Percentiles rank a stretch among this genome's conserved stretches.
Conservation (phyloP, 2,888 invertebrate species). For the Hanleya hanleyi region DNA sequence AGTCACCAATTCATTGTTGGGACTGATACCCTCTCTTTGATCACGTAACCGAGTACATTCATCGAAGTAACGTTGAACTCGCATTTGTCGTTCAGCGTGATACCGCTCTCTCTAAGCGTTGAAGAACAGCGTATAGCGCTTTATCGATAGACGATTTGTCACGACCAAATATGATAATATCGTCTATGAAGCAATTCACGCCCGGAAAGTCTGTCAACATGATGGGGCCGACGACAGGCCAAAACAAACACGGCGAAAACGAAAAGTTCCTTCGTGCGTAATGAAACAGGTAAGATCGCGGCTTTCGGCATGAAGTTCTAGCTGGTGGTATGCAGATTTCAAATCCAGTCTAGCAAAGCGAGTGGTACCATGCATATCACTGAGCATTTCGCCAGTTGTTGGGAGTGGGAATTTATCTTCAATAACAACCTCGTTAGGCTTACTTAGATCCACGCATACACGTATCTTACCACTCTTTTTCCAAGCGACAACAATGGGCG, state of each 20-base stretch:
- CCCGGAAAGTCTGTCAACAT: slow-evolving; percentile 21
- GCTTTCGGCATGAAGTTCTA: slow-evolving; percentile 20
- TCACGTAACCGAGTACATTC: slow-evolving; percentile 33
- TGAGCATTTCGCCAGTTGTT: slow-evolving; percentile 31
- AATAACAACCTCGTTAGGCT: slow-evolving; percentile 15
- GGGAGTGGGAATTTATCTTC: slow-evolving; percentile 17
- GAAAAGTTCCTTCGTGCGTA: slow-evolving; percentile 32
- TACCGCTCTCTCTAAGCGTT: slow-evolving; percentile 18
- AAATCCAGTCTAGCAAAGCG: slow-evolving; percentile 40
- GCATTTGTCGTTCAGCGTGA: slow-evolving; percentile 41
- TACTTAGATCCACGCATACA: slow-evolving; percentile 29
- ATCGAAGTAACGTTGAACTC: slow-evolving; percentile 27
- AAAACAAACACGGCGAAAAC: slow-evolving; percentile 28
- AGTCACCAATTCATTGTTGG: not conserved
- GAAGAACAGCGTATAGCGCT: slow-evolving; percentile 16
- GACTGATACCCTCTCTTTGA: not conserved
- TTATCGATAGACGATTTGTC: slow-evolving; percentile 29
- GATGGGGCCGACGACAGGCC: slow-evolving; percentile 23
- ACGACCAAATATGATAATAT: slow-evolving; percentile 31
- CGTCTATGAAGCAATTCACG: slow-evolving; percentile 39
- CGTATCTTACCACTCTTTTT: slow-evolving; percentile 30
- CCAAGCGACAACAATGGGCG: not conserved
- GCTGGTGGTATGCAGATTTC: slow-evolving; percentile 41
- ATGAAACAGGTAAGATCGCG: slow-evolving; percentile 32
- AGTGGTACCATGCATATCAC: slow-evolving; percentile 21